These are phyloP conservation scores for Drosophila lutescens DNA, from an alignment of 2,888 invertebrate genomes.

Conservation along the genomic window DNA sequence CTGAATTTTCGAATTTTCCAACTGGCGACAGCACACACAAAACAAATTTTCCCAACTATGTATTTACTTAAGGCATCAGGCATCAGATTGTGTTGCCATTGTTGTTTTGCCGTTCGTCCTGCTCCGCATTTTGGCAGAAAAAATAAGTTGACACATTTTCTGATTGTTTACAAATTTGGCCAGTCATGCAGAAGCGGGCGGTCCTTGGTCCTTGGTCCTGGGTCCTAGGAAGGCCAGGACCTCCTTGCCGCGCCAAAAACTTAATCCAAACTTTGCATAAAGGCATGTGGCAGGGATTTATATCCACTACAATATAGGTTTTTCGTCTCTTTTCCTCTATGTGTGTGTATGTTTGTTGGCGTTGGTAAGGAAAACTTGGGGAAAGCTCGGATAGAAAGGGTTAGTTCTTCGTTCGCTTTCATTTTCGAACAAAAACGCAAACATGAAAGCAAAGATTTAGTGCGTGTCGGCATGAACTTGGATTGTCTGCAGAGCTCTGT, in stretches of 20 bases:
- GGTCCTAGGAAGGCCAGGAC: constrained; percentile 19
- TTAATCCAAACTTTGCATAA: constrained; percentile 78
- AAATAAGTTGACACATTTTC: constrained; percentile 77
- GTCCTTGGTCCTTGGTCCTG: constrained; percentile 23
- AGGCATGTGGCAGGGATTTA: constrained; percentile 73
- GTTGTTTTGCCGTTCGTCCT: constrained; percentile 61
- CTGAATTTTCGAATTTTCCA: constrained; percentile 69
- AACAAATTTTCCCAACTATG: constrained; percentile 74
- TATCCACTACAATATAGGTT: constrained; percentile 58
- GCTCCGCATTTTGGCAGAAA: constrained; percentile 29
- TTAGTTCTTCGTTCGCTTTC: constrained; percentile 50
- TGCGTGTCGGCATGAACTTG: constrained; percentile 74
- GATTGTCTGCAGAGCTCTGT: constrained; percentile 43
- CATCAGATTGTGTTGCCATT: constrained; percentile 59
- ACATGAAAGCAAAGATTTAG: constrained; percentile 78
- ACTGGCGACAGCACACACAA: constrained; percentile 41
- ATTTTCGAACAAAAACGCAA: constrained; percentile 59
- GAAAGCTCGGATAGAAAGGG: constrained; percentile 33
- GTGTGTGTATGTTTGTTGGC: constrained; percentile 16
- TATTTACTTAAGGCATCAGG: constrained; percentile 75
- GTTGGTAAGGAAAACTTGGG: constrained; percentile 49
- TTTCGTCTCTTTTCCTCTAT: constrained; percentile 31
- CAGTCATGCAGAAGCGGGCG: constrained; percentile 56
- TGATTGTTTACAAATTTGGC: constrained; percentile 77
- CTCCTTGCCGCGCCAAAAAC: constrained; percentile 52